Evolutionary conservation across 2,888 invertebrate species (phyloP), one percentile per base, ranked within the genome.

Genomic region (Tortrix viridana): DNA sequence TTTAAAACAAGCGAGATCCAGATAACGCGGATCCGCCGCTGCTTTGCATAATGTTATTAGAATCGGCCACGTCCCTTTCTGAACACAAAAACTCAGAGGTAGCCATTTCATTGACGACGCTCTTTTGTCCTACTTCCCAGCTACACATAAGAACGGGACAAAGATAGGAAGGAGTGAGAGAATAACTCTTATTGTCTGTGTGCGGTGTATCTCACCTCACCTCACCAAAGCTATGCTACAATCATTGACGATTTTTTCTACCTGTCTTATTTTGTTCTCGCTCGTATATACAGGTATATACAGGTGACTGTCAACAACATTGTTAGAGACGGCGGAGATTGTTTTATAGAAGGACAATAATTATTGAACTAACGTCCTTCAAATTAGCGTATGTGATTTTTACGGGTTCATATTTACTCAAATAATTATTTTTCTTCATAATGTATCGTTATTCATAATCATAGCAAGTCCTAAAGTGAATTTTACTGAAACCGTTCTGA

Each of bases 11-110:
- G 41, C 48, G 14, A 16, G 23, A 23, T 50, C 58, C 22, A 19
- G 23, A 43, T 22, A 50, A 19, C 41, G 20, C 43, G 50, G 50
- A 7, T 41, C 32, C 32, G 37, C 14, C 50, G 37, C 32, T 12
- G 46, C 41, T 60, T 60, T 60, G 60, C 60, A 60, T 60, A 60
- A 60, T 60, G 26, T 60, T 60, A 60, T 54, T 54, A 54, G 41
- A 43, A 38, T 16, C 52, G 12, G 32, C 12, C 32, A 12, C 32
- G 16, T 22, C 20, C 56, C 32, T 54, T 20, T 54, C 48, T 52
- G 59, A 38, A 38, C 23, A 16, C 22, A 47, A 54, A 60, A 48
- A 60, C 49, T 23, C 38, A 9, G 23, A 48, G 22, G 41, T 19
- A 38, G 22, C 41, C 32, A 20, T 48, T 41, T 58, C 37, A 52